Percentiles rank a stretch among this genome's conserved stretches.
phyloP scores from a whole-genome alignment of 2,888 invertebrate genomes.

The Notodonta dromedarius region DNA sequence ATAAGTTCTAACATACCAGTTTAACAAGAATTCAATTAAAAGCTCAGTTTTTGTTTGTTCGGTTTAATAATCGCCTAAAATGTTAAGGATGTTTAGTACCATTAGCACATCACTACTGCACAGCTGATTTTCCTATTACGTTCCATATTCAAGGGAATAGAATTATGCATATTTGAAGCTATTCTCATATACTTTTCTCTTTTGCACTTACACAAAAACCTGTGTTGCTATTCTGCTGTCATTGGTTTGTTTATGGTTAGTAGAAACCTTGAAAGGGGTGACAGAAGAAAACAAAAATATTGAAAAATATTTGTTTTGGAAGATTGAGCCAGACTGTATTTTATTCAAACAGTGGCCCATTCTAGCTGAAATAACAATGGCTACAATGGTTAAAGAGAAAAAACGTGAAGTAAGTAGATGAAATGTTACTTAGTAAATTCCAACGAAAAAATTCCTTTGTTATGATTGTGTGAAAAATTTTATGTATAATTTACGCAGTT shows the following conservation, averaged over 20 bases:
- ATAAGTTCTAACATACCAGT: too few species aligned
- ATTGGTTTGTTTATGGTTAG: slow-evolving; percentile 1
- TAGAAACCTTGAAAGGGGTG: slow-evolving; percentile 1
- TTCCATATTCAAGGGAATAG: neutral
- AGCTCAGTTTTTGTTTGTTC: too few species aligned
- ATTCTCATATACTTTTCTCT: neutral
- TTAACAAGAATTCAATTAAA: too few species aligned
- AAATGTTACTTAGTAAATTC: neutral
- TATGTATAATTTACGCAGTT: neutral
- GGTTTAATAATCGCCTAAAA: neutral
- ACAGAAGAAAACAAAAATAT: neutral
- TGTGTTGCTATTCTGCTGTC: neutral
- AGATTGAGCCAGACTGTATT: neutral
- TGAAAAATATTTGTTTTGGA: neutral
- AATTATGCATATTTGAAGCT: neutral
- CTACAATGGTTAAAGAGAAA: slow-evolving; percentile 75
- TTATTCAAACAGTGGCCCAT: neutral
- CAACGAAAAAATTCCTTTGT: slow-evolving; percentile 9
- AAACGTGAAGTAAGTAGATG: slow-evolving; percentile 57
- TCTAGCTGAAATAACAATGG: slow-evolving; percentile 50
- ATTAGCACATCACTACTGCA: neutral
- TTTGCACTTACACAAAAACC: neutral
- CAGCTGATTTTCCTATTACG: neutral
- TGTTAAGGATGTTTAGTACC: neutral
- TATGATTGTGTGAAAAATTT: neutral